Evolutionary conservation across 2,797 vertebrate species (phyloP).

Genomic region (Coregonus suidteri): DNA sequence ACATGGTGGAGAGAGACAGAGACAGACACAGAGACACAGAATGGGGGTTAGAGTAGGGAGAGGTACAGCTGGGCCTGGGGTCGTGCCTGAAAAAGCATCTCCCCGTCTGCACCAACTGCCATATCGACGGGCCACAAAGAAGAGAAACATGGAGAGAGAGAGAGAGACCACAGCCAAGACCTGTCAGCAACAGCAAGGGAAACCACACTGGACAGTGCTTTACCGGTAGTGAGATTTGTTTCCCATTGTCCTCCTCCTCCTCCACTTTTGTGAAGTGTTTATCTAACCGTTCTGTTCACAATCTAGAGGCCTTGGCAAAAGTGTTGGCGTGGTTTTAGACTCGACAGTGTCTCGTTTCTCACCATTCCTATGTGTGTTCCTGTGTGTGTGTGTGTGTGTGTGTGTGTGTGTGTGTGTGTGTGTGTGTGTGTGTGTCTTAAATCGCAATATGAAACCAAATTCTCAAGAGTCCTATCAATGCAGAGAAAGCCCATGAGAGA

Average conservation of each 20-base stretch:
- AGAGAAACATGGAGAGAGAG: no score
- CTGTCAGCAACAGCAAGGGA: neutral
- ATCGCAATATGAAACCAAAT: constrained; percentile 19
- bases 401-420: neutral
- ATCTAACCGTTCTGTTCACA: constrained; percentile 32
- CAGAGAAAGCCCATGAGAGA: constrained; percentile 6
- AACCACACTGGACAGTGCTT: neutral
- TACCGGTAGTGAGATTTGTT: neutral
- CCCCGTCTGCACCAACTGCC: no score
- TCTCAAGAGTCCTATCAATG: constrained; percentile 14
- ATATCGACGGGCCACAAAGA: no score
- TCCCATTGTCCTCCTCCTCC: constrained; percentile 23
- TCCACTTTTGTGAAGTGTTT: constrained; percentile 35
- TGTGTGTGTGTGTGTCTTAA: constrained; percentile 12
- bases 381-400: constrained; percentile 3
- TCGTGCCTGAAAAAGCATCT: no score
- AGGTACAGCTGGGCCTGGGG: no score
- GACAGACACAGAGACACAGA: neutral
- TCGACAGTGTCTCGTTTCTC: constrained; percentile 3
- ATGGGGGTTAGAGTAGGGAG: no score
- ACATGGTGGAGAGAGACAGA: no score
- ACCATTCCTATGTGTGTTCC: constrained; percentile 1
- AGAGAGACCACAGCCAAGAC: neutral
- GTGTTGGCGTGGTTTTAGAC: no score
- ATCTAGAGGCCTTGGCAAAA: constrained; percentile 14